Base-by-base conservation (phyloP, 2,113 vertebrate species). In the Apteryx owenii region DNA sequence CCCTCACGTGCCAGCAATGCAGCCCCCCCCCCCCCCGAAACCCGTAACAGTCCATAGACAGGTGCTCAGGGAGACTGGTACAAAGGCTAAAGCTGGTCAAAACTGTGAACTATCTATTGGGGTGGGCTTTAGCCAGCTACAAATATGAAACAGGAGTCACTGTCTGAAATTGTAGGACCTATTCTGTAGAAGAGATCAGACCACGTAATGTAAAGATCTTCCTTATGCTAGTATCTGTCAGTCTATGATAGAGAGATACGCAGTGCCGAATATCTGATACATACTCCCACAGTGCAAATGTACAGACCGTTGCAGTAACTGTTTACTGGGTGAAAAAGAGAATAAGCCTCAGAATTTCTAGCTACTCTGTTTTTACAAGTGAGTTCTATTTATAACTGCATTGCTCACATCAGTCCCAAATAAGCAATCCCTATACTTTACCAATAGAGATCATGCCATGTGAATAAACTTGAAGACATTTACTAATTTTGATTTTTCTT, bases 381-480 rank as follows among this genome's bases (percentile, higher is more conserved):
- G 29, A 46, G 26, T 89, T 93, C 31, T 89, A 79, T 89, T 33
- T 88, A 36, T 58, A 81, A 64, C 42, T 85, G 42, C 29, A 33
- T 78, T 84, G 64, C 36, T 38, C 0, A 0, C 18, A 1, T 75
- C 84, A 95, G 83, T 73, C 86, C 56, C 73, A 33, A 87, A 51
- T 42, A 51, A 89, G 58, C 58, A 93, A 81, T 70, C 29, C 7
- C 9, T 44, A 72, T 42, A 44, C 50, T 95, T 93, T 83, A 61
- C 29, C 26, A 40, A 88, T 89, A 96, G 51, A 36, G 0, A 88
- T 86, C 87, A 90, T 86, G 84, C 56, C 6, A 29, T 60, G 72
- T 29, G 44, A 88, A 72, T 73, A 93, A 93, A 36, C 54, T 50
- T 58, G 38, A 95, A 78, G 92, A 81, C 21, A 61, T 69, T 80